Conservation (phyloP, 2,113 vertebrate genomes). For the Corvus hawaiiensis region DNA sequence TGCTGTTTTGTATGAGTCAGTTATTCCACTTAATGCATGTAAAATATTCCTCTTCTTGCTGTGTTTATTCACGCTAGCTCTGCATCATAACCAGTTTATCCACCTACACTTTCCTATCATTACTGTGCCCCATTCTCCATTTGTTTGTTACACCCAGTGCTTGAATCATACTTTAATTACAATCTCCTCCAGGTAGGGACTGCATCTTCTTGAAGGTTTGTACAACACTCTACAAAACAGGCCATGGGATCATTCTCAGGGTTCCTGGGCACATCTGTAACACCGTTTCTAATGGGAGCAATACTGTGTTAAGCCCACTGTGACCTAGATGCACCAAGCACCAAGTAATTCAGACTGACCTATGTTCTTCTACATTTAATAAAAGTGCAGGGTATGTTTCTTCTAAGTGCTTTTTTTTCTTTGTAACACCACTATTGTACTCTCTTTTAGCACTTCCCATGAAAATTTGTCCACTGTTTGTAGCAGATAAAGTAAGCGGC, state of each 20-base stretch:
- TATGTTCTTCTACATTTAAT: neutral
- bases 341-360: neutral
- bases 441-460: neutral
- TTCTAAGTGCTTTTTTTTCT: neutral
- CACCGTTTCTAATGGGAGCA: neutral
- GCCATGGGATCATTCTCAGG: neutral
- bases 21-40: neutral
- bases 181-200: neutral
- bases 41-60: neutral
- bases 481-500: neutral
- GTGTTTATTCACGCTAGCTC: neutral
- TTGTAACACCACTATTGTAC: neutral
- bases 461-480: neutral
- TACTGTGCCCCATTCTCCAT: neutral
- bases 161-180: conserved; percentile 15
- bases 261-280: neutral
- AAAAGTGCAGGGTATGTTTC: neutral
- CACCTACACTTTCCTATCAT: conserved; percentile 8
- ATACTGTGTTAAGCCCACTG: neutral
- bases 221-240: neutral
- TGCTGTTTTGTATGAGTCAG: neutral
- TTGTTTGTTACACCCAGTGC: neutral
- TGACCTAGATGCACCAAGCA: neutral
- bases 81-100: neutral
- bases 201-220: neutral